These are phyloP conservation scores for Thryonomys swinderianus DNA, from an alignment of 2,113 vertebrate genomes.

Conservation along the genomic window DNA sequence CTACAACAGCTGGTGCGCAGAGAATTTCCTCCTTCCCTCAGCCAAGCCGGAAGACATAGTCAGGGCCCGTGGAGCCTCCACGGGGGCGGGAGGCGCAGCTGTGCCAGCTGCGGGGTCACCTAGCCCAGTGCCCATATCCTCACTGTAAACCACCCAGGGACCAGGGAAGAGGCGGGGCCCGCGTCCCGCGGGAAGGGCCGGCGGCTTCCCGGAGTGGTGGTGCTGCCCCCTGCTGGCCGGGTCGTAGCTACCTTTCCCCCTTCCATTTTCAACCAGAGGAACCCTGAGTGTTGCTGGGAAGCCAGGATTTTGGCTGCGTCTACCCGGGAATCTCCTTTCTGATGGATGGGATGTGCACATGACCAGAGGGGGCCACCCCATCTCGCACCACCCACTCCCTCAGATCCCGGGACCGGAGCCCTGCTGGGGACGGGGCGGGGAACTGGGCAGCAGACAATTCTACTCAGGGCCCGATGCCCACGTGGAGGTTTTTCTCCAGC, in stretches of 20 bases:
- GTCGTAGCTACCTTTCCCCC: not conserved
- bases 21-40: not conserved
- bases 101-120: rapidly evolving
- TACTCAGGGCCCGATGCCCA: no score
- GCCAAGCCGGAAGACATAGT: not conserved
- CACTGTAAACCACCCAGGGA: not conserved
- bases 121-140: not conserved
- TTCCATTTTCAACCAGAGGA: not conserved
- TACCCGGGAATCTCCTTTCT: not conserved
- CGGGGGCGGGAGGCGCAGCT: not conserved
- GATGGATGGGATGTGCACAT: not conserved
- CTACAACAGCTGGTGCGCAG: constrained; percentile 2
- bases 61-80: not conserved
- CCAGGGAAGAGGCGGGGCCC: not conserved
- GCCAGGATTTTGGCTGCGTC: not conserved
- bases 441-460: not conserved
- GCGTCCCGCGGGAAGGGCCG: not conserved
- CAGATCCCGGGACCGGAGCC: not conserved
- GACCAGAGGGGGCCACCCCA: not conserved
- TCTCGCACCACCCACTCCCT: not conserved
- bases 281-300: not conserved
- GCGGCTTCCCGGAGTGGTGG: not conserved
- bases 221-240: constrained; percentile 27
- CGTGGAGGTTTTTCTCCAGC: not conserved
- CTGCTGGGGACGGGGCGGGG: not conserved